A percentile compares a stretch with the other conserved stretches of the same genome.
Evolutionary conservation across 2,113 vertebrate genomes (phyloP).

Genomic region (Colinus virginianus): DNA sequence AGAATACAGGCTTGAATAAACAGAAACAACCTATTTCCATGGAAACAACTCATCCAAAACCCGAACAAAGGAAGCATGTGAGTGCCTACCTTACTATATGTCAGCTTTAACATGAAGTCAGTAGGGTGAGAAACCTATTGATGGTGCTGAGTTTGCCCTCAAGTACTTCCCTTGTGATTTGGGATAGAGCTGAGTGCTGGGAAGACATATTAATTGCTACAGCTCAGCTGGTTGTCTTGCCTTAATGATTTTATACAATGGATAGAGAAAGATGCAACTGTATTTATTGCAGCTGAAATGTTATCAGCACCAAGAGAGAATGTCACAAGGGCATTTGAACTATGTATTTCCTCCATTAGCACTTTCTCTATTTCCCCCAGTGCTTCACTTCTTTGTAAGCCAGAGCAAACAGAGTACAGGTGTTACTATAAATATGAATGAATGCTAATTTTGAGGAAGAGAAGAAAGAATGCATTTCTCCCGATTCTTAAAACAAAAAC

Average conservation of each 20-base stretch:
- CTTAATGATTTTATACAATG: background rate
- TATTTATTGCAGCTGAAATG: background rate
- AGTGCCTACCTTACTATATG: background rate
- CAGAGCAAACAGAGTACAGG: background rate
- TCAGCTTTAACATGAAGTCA: background rate
- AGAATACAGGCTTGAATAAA: background rate
- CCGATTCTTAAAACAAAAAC: background rate
- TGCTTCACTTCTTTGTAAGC: background rate
- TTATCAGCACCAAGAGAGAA: background rate
- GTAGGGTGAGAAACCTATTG: background rate
- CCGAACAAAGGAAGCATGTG: background rate
- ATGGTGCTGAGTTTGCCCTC: background rate
- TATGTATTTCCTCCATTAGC: background rate
- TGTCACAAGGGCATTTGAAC: background rate
- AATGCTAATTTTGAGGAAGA: background rate
- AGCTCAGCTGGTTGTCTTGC: background rate
- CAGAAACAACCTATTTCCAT: slow-evolving; percentile 34
- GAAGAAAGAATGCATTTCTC: background rate
- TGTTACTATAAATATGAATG: background rate
- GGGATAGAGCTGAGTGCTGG: background rate
- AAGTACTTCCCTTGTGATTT: background rate
- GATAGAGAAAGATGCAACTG: background rate
- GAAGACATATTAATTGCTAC: background rate
- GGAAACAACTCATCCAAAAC: slow-evolving; percentile 29
- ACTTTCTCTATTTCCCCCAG: background rate